Evolutionary conservation across 2,888 invertebrate genomes (phyloP), one percentile per base, ranked within the genome.

Genomic region (Nomada fucata): DNA sequence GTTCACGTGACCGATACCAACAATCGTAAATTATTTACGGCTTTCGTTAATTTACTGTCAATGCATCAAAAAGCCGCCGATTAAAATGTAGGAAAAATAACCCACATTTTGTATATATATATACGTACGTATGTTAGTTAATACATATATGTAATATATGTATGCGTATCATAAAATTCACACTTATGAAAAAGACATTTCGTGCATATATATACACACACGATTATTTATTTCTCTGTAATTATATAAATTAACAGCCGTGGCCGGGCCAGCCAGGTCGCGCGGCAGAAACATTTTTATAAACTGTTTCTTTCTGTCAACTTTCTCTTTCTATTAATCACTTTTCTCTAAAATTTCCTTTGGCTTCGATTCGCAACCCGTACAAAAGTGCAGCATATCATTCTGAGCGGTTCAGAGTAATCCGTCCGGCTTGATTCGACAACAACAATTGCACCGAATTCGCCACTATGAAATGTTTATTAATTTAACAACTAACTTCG

Each of bases 181-280:
- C 79, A 86, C 80, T 79, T 83, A 86, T 65, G 82, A 79, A 88
- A 88, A 85, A 82, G 80, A 88, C 73, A 79, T 80, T 29, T 83
- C 61, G 53, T 64, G 55, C 76, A 20, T 63, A 36, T 53, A 42
- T 26, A 13, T 60, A 59, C 61, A 64, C 50, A 55, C 23, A 15
- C 42, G 36, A 65, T 69, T 74, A 29, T 71, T 60, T 80, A 77
- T 57, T 77, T 85, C 63, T 53, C 53, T 53, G n/a, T 57, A 64
- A 80, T 82, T 76, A 79, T 67, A 65, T 65, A 81, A 79, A 79
- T 72, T 26, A 74, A 86, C 76, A 79, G 57, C 73, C 73, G 72
- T 61, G 82, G 78, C 84, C 85, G 67, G 89, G 82, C 88, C 90
- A 87, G 90, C 87, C 87, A 75, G 83, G 79, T 65, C 74, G 52